Percentiles rank a stretch among this genome's conserved stretches.
phyloP scores from a whole-genome alignment of 2,113 vertebrate genomes.

The Centropus bengalensis region DNA sequence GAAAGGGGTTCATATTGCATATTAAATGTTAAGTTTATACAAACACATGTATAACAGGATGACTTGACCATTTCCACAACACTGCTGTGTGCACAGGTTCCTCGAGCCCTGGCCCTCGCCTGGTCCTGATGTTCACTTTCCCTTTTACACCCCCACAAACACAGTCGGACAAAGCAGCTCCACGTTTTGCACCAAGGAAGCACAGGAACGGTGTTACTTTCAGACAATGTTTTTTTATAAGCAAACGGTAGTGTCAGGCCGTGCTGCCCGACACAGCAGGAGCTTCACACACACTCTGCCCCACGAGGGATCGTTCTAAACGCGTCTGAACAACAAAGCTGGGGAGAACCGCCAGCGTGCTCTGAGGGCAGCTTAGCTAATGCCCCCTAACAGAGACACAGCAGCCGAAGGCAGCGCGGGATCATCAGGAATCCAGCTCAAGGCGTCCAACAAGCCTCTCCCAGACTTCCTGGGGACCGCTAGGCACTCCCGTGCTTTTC shows the following conservation, averaged over 20 bases:
- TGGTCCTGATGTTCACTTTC: not conserved
- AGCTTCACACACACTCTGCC: not conserved
- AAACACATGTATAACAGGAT: not conserved
- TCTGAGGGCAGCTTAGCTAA: not conserved
- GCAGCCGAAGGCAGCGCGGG: not conserved
- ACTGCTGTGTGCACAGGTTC: not conserved
- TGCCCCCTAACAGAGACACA: not conserved
- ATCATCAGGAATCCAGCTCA: not conserved
- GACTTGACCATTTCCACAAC: not conserved
- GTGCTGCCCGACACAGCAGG: not conserved
- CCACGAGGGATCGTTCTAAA: not conserved
- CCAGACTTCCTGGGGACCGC: not conserved
- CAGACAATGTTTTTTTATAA: not conserved
- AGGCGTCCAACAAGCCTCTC: not conserved
- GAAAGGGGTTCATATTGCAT: not conserved
- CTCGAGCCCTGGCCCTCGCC: not conserved
- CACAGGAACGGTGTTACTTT: not conserved
- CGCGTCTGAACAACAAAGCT: not conserved
- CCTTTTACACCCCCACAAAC: not conserved
- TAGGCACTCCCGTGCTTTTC: not conserved
- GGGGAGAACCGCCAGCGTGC: not conserved
- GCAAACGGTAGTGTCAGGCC: not conserved
- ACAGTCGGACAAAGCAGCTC: not conserved
- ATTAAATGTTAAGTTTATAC: not conserved
- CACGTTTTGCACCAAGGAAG: rapidly evolving